Evolutionary conservation across 2,888 invertebrate genomes (phyloP), one percentile per base, ranked within the genome.

Genomic region (Caprella mutica): DNA sequence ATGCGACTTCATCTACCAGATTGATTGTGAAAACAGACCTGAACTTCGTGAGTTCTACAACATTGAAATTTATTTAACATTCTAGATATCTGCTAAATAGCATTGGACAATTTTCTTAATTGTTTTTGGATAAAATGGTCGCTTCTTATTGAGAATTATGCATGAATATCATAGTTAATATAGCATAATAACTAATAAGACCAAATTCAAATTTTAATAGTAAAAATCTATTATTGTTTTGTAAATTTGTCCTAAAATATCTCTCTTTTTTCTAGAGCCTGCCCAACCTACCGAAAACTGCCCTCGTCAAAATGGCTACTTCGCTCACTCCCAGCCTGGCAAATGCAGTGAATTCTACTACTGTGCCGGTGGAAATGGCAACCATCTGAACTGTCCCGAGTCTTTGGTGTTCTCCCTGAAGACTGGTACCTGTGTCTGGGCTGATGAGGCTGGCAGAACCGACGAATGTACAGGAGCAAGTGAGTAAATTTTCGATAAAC

Each of bases 391-490:
- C 1, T 92, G 91, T 65, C 90, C 91, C 0, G 81, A 79, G 44
- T 89, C 90, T 0, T 74, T 92, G 55, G 89, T 90, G 12, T 91
- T 90, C 75, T 88, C 86, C 69, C 85, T 86, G 67, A 85, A 84
- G 71, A 85, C 84, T 40, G 90, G 90, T 61, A 91, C 89, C 68
- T 91, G 91, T 73, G 86, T 87, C 21, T 91, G 91, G 91, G 83
- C 91, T 1, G 89, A 91, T 75, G 88, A 90, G 71, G 89, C 90
- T 6, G 86, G 88, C 71, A 85, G 88, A 73, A 81, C 80, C 69
- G 86, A 86, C 14, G 48, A 48, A n/a, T 91, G 91, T 71, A 84
- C 85, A 2, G 85, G 88, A 8, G 78, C 82, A 75, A 83, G 84
- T 83, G 70, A 68, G 69, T 69, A 35, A 0, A 12, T 48, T n/a